Evolutionary conservation across 2,888 invertebrate species (phyloP).

Genomic region (Creontiades dilutus): DNA sequence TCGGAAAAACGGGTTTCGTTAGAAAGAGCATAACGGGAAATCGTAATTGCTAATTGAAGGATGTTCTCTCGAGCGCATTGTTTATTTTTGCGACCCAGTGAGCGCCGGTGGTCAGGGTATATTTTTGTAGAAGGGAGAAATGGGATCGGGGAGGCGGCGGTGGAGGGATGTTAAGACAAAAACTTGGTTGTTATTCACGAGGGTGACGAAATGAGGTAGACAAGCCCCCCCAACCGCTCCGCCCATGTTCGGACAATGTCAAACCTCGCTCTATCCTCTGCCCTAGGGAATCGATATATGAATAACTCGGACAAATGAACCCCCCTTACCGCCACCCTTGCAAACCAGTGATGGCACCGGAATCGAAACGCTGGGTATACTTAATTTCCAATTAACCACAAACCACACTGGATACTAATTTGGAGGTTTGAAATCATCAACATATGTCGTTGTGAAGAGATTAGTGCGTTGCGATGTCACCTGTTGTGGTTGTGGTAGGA

Average conservation of each 20-base stretch:
- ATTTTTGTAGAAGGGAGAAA: slow-evolving; percentile 53
- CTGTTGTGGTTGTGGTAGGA: no score
- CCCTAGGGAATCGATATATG: slow-evolving; percentile 43
- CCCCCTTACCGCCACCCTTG: neutral
- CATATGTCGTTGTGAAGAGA: no score
- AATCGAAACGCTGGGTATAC: neutral
- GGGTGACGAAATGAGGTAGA: slow-evolving; percentile 63
- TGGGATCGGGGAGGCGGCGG: neutral
- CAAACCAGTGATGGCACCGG: neutral
- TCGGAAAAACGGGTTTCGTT: slow-evolving; percentile 9
- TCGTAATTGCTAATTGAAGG: slow-evolving; percentile 58
- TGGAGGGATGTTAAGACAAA: slow-evolving; percentile 49
- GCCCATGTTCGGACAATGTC: slow-evolving; percentile 43
- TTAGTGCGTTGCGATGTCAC: no score
- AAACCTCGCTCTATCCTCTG: slow-evolving; percentile 27
- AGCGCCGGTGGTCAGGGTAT: slow-evolving; percentile 31
- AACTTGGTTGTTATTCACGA: slow-evolving; percentile 62
- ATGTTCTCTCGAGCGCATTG: slow-evolving; percentile 21
- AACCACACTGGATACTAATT: no score
- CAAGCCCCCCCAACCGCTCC: neutral
- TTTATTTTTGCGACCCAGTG: slow-evolving; percentile 58
- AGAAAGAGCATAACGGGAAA: slow-evolving; percentile 28
- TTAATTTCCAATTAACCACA: neutral
- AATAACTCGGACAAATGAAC: slow-evolving; percentile 39
- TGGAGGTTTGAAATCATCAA: no score